Base-by-base conservation (phyloP, 1,140 invertebrate species). In the Andricus grossulariae region DNA sequence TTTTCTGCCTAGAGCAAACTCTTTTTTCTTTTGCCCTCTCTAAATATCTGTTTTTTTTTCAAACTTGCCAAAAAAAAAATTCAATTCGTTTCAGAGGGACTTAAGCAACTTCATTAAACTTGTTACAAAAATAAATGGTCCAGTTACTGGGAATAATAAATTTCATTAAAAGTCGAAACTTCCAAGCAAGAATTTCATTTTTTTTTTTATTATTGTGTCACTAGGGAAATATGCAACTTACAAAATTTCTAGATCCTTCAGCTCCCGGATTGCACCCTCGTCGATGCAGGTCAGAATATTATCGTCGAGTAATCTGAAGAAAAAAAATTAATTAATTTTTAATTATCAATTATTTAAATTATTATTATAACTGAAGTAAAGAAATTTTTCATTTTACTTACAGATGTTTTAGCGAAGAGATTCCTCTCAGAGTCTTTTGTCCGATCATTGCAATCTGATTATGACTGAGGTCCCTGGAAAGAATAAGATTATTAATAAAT, bases 211-310 rank as follows among this genome's bases (percentile, higher is more conserved):
- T 16, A 39, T 52, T 45, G 16, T 70, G 60, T 13, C 50, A 10
- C 60, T 4, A 18, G 18, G 19, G 16, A 51, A 15, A 57, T 45
- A 72, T 50, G 39, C 39, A 80, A 80, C 96, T 97, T 93, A 98
- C 97, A 98, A 91, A 84, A 97, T 95, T 92, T 98, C 97, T 85
- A 98, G 91, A 82, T 97, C 96, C 86, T 95, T 96, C 70, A 98
- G 88, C 66, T 95, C 94, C 87, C 95, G 94, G 71, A 99, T 93
- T 1, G 97, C 95, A 80, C 95, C 94, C 85, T 98, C 97, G 83
- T 98, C 97, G 83, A 99, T 94, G 88, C 98, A 99, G 13, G 96
- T 97, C 78, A 99, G 92, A 84, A 96, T 94, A 90, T 99, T 99
- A 88, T 98, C 97, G 89, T 99, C 98, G 81, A 99, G 91, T 90